Percentiles rank a stretch among this genome's conserved stretches.
These are phyloP conservation scores for Clitarchus hookeri DNA, from an alignment of 2,888 invertebrate species.

Conservation along the genomic window DNA sequence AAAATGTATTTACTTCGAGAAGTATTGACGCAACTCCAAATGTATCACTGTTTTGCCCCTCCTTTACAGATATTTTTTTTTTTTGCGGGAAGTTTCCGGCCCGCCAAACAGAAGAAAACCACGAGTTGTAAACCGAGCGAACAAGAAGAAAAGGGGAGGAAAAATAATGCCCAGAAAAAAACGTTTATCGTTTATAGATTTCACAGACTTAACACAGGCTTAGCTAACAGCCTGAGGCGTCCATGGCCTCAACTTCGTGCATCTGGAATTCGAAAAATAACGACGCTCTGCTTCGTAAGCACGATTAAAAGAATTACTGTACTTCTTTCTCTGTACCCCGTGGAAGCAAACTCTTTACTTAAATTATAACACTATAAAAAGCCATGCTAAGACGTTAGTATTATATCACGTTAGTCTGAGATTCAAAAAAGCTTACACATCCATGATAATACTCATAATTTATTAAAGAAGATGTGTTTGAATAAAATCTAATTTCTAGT, in stretches of 20 bases:
- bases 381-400: no score
- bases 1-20: background rate
- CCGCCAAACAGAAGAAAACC: background rate
- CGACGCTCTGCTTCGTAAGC: no score
- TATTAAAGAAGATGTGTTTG: no score
- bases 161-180: background rate
- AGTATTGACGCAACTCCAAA: background rate
- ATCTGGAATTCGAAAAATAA: background rate
- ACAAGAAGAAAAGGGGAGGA: background rate
- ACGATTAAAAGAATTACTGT: no score
- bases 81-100: background rate
- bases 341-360: no score
- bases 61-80: background rate
- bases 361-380: no score
- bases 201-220: background rate
- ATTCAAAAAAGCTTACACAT: no score
- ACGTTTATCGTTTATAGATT: background rate
- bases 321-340: no score
- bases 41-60: background rate
- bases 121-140: background rate
- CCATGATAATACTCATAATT: no score
- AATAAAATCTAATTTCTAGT: no score
- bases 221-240: background rate
- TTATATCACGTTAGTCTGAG: no score
- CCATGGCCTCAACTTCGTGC: background rate